Base-by-base conservation (phyloP, 2,888 invertebrate species). In the Spilosoma lubricipeda region DNA sequence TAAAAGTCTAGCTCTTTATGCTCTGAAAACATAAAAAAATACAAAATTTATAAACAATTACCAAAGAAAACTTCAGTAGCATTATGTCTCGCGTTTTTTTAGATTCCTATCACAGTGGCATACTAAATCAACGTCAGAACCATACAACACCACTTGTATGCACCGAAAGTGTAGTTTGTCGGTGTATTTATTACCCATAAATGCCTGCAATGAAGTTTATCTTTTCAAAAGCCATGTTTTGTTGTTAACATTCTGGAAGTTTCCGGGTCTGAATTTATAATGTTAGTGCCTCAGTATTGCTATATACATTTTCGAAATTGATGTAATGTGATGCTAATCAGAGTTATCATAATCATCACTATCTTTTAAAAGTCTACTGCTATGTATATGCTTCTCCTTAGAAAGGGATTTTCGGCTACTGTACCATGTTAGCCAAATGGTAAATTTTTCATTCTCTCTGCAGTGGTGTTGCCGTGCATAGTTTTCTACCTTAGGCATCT, bases 101-200 rank as follows among this genome's bases (percentile, higher is more conserved):
- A 59, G 67, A 76, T 82, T 75, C 71, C 66, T 75, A 79, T 79
- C 84, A 82, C 82, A 76, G 48, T 33, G 23, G 36, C 18, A 68
- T 73, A 64, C 64, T 77, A 77, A 75, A 77, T 82, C 82, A 74
- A 64, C 20, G 71, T 75, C 77, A 36, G 63, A 59, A 3, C 18
- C 45, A 65, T 33, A 30, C 71, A 72, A 72, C 75, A 67, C 45
- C 11, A 30, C 45, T 48, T 75, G 79, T 77, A 76, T 77, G 67
- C 67, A 65, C 30, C 63, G 56, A 39, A 36, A 63, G 63, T 64
- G 45, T 67, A 48, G 56, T 45, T 72, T 33, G 42, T 59, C 68
- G 67, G 52, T 73, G 39, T 68, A 73, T 73, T 68, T 73, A 64
- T 73, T 68, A 33, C n/a, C 70, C 59, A 72, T 72, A 67, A 72